These are phyloP conservation scores for Chionodraco myersi DNA, from an alignment of 2,113 vertebrate species.

Conservation along the genomic window DNA sequence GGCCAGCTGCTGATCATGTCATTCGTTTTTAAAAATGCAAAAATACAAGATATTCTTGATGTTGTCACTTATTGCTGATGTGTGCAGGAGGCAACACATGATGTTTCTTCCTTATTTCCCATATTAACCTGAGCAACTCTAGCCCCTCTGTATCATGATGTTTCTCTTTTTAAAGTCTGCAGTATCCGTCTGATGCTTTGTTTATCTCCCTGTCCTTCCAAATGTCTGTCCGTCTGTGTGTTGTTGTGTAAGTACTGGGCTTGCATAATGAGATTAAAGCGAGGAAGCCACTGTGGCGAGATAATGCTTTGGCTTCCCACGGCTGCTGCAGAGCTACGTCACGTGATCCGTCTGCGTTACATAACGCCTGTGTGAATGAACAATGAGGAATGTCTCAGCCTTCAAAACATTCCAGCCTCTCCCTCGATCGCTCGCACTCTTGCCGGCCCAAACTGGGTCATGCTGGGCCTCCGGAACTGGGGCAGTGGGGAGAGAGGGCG, in stretches of 20 bases:
- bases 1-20: constrained; percentile 12
- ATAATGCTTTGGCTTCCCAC: constrained; percentile 77
- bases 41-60: not conserved
- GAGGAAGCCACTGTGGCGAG: constrained; percentile 73
- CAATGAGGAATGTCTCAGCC: constrained; percentile 83
- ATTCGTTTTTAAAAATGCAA: too few relatives aligned
- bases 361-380: constrained; percentile 83
- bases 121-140: not conserved
- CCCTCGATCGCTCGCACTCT: constrained; percentile 56
- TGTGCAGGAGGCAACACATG: not conserved
- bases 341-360: constrained; percentile 78
- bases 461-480: constrained; percentile 76
- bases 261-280: constrained; percentile 80
- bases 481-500: constrained; percentile 73
- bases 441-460: constrained; percentile 78
- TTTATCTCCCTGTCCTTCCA: constrained; percentile 17
- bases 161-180: constrained; percentile 1
- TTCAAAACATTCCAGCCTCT: constrained; percentile 79
- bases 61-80: not conserved
- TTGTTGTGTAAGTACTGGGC: constrained; percentile 69
- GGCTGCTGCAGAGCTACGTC: constrained; percentile 74
- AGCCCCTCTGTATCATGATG: not conserved
- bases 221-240: constrained; percentile 33
- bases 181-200: constrained; percentile 21
- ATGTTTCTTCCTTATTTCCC: not conserved